Evolutionary conservation across 1,140 invertebrate genomes (phyloP).

Genomic region (Caerostris extrusa): DNA sequence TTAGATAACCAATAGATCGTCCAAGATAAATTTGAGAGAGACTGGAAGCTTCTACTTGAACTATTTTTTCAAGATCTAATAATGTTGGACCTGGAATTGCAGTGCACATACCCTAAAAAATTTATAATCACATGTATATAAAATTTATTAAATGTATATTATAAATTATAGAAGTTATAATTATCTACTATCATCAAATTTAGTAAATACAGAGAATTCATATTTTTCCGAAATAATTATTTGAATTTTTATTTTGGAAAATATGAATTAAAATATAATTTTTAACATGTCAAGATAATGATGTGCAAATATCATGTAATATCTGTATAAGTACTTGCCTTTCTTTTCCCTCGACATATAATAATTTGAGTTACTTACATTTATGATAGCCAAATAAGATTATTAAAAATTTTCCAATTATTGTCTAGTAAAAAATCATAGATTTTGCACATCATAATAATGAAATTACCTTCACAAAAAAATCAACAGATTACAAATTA

Average conservation of each 20-base stretch:
- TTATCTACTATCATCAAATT: constrained; percentile 35
- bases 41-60: constrained; percentile 38
- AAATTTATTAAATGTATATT: no score
- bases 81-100: constrained; percentile 73
- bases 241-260: no score
- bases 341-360: no score
- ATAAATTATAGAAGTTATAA: neutral
- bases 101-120: constrained; percentile 68
- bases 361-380: no score
- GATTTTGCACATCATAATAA: no score
- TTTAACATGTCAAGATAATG: neutral
- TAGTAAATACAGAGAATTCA: neutral
- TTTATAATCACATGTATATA: no score
- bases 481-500: no score
- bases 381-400: no score
- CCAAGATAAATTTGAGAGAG: constrained; percentile 61
- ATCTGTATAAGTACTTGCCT: no score
- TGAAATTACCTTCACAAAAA: no score
- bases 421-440: no score
- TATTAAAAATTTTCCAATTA: no score
- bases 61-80: constrained; percentile 49
- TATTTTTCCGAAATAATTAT: neutral
- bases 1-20: constrained; percentile 63
- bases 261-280: neutral
- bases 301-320: neutral